Conservation (phyloP, 2,888 invertebrate species). For the Meta bourneti region DNA sequence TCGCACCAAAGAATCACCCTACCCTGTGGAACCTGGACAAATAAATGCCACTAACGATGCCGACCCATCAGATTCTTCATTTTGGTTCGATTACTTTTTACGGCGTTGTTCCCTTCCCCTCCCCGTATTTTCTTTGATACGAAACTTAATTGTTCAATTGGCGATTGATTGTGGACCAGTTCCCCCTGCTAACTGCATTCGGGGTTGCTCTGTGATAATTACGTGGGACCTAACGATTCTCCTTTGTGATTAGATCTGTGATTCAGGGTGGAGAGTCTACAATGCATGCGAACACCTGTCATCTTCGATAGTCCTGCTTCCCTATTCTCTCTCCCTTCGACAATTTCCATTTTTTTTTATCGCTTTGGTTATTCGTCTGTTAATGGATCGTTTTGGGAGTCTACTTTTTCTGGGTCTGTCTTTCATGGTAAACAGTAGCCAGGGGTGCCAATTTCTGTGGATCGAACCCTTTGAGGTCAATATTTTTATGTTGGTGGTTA, state of each 20-base stretch:
- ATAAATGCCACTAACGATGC: constrained; percentile 51
- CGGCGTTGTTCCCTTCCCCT: neutral
- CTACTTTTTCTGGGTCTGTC: too few species aligned
- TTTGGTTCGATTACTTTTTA: constrained; percentile 23
- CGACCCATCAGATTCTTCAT: constrained; percentile 24
- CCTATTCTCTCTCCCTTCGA: too few species aligned
- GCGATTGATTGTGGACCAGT: constrained; percentile 42
- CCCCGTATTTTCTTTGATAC: constrained; percentile 30
- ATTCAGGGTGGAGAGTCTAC: constrained; percentile 31
- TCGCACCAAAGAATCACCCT: constrained; percentile 23
- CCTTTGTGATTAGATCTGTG: constrained; percentile 49
- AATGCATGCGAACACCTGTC: constrained; percentile 48
- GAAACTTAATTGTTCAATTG: constrained; percentile 39
- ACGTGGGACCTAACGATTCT: constrained; percentile 46
- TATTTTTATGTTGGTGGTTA: too few species aligned
- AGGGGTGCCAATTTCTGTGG: too few species aligned
- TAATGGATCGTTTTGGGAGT: too few species aligned
- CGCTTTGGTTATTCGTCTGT: too few species aligned
- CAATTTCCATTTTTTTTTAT: too few species aligned
- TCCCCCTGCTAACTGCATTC: constrained; percentile 18
- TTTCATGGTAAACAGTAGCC: too few species aligned
- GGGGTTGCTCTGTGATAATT: constrained; percentile 45
- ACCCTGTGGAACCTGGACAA: constrained; percentile 16
- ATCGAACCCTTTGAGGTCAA: too few species aligned
- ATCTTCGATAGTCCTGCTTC: neutral